A percentile compares a stretch with the other conserved stretches of the same genome.
These are phyloP conservation scores for Oriolus oriolus DNA, from an alignment of 2,113 vertebrate genomes.

Conservation along the genomic window DNA sequence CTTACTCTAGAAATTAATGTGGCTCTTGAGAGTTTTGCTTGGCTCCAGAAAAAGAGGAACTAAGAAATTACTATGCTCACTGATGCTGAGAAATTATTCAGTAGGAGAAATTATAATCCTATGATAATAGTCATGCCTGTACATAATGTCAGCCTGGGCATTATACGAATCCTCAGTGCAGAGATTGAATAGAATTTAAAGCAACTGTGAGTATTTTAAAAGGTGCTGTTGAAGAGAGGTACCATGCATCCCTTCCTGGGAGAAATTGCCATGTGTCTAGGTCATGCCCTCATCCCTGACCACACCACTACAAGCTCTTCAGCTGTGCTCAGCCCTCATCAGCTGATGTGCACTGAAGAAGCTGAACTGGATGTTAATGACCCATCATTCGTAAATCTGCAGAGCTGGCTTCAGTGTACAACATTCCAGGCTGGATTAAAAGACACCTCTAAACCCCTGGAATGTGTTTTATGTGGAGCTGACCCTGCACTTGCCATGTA, in stretches of 20 bases:
- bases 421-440: neutral
- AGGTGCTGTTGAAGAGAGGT: neutral
- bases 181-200: neutral
- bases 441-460: neutral
- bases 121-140: neutral
- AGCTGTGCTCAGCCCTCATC: neutral
- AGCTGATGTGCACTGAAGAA: neutral
- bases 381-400: neutral
- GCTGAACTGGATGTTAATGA: neutral
- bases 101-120: neutral
- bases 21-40: neutral
- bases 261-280: fast-evolving
- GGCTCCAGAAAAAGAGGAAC: neutral
- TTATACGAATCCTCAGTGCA: neutral
- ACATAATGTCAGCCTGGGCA: fast-evolving
- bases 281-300: neutral
- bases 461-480: neutral
- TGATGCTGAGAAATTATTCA: neutral
- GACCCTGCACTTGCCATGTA: neutral
- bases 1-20: neutral
- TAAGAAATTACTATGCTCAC: neutral
- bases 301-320: neutral
- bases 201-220: neutral
- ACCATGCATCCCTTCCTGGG: neutral
- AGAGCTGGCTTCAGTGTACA: neutral